These are phyloP conservation scores for Thryonomys swinderianus DNA, from an alignment of 2,113 vertebrate genomes.

Conservation along the genomic window DNA sequence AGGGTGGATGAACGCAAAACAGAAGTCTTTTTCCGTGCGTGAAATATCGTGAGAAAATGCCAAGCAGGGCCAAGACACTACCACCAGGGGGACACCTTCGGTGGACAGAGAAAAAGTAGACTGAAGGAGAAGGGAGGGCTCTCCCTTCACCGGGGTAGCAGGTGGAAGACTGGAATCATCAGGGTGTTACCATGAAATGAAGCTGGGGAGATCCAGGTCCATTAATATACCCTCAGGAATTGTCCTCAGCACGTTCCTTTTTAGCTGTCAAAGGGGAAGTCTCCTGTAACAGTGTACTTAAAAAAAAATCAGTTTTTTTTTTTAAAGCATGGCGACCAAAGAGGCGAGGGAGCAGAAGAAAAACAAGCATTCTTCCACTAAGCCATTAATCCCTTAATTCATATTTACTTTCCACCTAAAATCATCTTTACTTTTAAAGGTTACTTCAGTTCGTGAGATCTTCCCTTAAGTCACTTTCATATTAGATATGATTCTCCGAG, in stretches of 20 bases:
- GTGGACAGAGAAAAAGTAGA: background rate
- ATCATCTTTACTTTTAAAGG: background rate
- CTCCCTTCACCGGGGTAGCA: background rate
- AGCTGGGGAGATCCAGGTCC: background rate
- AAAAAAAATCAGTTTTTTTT: constrained; percentile 22
- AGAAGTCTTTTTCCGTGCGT: constrained; percentile 4
- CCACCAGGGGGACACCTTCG: constrained; percentile 76
- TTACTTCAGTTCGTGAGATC: background rate
- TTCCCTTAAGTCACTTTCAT: background rate
- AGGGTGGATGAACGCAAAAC: background rate
- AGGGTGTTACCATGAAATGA: background rate
- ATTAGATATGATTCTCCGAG: background rate
- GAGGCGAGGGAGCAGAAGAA: background rate
- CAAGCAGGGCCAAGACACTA: background rate
- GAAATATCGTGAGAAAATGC: background rate
- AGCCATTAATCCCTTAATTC: background rate
- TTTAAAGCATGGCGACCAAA: constrained; percentile 39
- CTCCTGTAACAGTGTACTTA: too few species aligned
- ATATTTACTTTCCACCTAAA: background rate
- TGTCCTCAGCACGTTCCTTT: background rate
- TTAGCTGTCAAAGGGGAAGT: too few species aligned
- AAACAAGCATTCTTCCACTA: background rate
- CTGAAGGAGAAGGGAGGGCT: background rate
- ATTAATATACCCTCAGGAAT: background rate
- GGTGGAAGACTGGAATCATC: background rate